Evolutionary conservation across 1,140 invertebrate genomes (phyloP), one percentile per base, ranked within the genome.

Genomic region (Bombus impatiens): DNA sequence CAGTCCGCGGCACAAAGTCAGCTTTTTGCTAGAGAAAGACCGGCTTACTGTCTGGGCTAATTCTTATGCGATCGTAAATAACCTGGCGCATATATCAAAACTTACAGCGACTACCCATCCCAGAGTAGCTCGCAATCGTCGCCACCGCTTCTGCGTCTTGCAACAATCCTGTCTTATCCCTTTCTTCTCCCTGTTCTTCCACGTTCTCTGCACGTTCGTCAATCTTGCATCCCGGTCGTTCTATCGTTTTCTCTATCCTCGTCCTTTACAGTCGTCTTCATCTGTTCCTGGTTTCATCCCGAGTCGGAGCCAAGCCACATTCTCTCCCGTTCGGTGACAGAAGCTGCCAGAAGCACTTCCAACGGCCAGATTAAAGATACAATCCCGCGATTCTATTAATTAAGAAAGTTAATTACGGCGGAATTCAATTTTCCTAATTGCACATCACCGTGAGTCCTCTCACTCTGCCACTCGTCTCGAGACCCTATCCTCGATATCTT

Each of bases 21-120:
- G 35, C 22, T 86, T 88, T 88, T 91, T 91, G 86, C 47, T 1
- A 13, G 32, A n/a, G 59, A 65, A n/a, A 65, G 70, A 75, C 80
- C 57, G 89, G 84, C 86, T 75, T 86, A 77, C 86, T 85, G 83
- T 82, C 89, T 88, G 68, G 86, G 92, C 92, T 94, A 94, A 94
- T 94, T 94, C 93, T 93, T 93, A 93, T 94, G 93, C 93, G 92
- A 94, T 93, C 93, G 90, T 94, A 94, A 94, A 94, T 94, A 94
- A 94, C 89, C 88, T 92, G 90, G 89, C 92, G 93, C 93, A 92
- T 93, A 93, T 93, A 94, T 93, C 92, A 93, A 93, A 93, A 93
- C 91, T 94, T 94, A 92, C 89, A 93, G 82, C 89, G 89, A 88
- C 84, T 88, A 68, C 83, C 85, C 81, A 85, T 62, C 76, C 84